Percentiles rank a stretch among this genome's conserved stretches.
Conservation (phyloP, 2,888 invertebrate genomes). For the Macrosiphum euphorbiae region DNA sequence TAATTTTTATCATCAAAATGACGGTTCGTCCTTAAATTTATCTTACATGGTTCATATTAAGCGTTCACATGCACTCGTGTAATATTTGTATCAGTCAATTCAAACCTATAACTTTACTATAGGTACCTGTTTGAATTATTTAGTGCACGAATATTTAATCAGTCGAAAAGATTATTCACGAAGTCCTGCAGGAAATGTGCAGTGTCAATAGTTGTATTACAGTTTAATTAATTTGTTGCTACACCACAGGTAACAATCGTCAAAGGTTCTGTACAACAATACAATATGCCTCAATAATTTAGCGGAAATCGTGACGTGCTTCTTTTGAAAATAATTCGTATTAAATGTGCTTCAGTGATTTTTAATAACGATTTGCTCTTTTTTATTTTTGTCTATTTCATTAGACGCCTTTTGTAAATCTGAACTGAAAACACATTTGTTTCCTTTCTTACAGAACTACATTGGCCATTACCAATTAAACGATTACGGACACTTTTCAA, state of each 20-base stretch:
- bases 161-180: not conserved
- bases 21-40: not conserved
- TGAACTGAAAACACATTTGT: not conserved
- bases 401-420: not conserved
- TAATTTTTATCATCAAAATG: not conserved
- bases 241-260: not conserved
- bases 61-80: not conserved
- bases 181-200: not conserved
- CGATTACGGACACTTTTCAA: not conserved
- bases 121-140: not conserved
- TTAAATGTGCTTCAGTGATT: not conserved
- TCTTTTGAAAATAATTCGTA: not conserved
- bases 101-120: not conserved
- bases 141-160: not conserved
- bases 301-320: not conserved
- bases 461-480: not conserved
- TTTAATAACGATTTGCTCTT: not conserved
- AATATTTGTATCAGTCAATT: not conserved
- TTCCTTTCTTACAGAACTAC: not conserved
- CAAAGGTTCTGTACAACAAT: not conserved
- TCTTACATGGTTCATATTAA: not conserved
- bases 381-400: not conserved
- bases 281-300: not conserved
- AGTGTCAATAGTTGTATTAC: not conserved
- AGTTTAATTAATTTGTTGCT: not conserved